Percentiles rank a stretch among this genome's conserved stretches.
These are phyloP conservation scores for Stenurella melanura DNA, from an alignment of 2,888 invertebrate species.

Conservation along the genomic window DNA sequence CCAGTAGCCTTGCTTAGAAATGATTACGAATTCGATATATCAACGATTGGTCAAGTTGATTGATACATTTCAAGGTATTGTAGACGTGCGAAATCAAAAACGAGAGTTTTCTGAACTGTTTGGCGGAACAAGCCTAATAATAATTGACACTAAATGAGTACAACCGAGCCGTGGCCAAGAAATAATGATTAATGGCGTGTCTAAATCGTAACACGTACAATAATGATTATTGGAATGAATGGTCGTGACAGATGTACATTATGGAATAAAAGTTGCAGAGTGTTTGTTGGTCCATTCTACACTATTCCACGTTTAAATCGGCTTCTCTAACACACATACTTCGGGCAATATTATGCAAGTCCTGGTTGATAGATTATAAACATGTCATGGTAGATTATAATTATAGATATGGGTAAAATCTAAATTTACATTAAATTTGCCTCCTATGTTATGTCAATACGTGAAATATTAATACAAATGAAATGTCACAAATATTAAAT, in stretches of 20 bases:
- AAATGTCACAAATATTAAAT: neutral
- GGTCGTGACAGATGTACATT: constrained; percentile 13
- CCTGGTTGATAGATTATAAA: constrained; percentile 30
- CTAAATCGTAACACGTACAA: neutral
- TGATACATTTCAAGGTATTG: too few species aligned
- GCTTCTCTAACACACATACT: constrained; percentile 10
- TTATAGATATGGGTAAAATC: constrained; percentile 35
- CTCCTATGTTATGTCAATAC: neutral
- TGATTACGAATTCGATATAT: too few species aligned
- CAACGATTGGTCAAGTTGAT: too few species aligned
- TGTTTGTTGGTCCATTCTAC: neutral
- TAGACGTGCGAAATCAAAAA: too few species aligned
- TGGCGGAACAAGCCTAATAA: too few species aligned
- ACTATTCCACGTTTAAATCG: neutral
- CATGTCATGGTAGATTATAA: constrained; percentile 39
- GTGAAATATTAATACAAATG: constrained; percentile 24
- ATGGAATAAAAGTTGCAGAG: neutral
- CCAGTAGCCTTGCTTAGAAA: too few species aligned
- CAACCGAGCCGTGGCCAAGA: neutral
- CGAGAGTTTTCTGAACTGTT: too few species aligned
- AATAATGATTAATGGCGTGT: neutral
- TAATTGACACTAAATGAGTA: too few species aligned
- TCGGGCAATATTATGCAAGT: constrained; percentile 19
- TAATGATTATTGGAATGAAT: constrained; percentile 19
- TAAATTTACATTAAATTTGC: constrained; percentile 33